These are phyloP conservation scores for Acomys russatus DNA, from an alignment of 2,797 vertebrate genomes.

Conservation along the genomic window DNA sequence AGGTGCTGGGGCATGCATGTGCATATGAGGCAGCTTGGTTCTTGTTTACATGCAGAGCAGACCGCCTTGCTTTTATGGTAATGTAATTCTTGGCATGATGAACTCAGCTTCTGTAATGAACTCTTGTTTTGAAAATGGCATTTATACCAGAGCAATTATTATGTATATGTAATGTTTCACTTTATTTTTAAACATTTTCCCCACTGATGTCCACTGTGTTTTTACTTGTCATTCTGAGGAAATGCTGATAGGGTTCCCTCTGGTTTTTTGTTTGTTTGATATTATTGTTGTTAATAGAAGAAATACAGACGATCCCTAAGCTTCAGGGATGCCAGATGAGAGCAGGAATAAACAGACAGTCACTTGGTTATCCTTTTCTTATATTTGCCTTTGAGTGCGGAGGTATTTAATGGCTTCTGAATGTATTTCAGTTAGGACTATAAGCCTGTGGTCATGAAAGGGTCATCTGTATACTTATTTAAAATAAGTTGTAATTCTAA, in stretches of 20 bases:
- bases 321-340: not conserved
- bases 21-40: conserved; percentile 58
- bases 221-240: conserved; percentile 72
- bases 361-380: conserved; percentile 39
- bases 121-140: conserved; percentile 73
- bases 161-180: conserved; percentile 69
- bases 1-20: conserved; percentile 73
- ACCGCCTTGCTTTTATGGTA: conserved; percentile 67
- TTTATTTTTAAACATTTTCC: conserved; percentile 63
- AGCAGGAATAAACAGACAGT: not conserved
- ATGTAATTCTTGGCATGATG: conserved; percentile 64
- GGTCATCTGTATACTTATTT: conserved; percentile 14
- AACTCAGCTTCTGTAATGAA: conserved; percentile 68
- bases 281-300: conserved; percentile 15
- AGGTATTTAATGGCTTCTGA: conserved; percentile 35
- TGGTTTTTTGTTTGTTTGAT: not conserved
- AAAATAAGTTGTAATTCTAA: conserved; percentile 26
- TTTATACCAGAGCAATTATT: conserved; percentile 56
- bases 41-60: conserved; percentile 66
- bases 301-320: conserved; percentile 5
- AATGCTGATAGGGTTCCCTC: not conserved
- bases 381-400: conserved; percentile 53
- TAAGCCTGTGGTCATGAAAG: conserved; percentile 1
- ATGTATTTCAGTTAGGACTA: conserved; percentile 61
- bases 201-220: conserved; percentile 1